Percentiles rank a stretch among this genome's conserved stretches.
phyloP scores from a whole-genome alignment of 2,113 vertebrate genomes.

The Thryonomys swinderianus region DNA sequence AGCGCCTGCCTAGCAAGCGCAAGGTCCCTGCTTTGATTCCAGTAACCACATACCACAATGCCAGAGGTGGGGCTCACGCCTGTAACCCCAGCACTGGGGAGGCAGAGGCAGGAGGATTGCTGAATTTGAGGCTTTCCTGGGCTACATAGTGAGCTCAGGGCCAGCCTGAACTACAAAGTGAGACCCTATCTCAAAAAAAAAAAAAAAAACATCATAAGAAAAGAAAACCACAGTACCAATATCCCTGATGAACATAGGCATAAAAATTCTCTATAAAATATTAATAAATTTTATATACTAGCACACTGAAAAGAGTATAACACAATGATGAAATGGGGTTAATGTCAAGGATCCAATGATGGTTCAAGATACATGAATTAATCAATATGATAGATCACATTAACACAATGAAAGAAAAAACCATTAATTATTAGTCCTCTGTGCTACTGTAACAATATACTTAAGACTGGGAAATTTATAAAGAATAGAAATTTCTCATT shows the following conservation, averaged over 20 bases:
- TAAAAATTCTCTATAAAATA: not conserved
- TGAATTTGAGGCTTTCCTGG: no score
- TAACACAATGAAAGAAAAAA: not conserved
- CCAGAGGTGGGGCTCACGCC: no score
- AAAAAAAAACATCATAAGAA: not conserved
- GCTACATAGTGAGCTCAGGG: no score
- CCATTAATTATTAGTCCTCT: not conserved
- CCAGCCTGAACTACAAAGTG: no score
- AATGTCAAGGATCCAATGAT: not conserved
- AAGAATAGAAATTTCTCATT: not conserved
- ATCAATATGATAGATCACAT: not conserved
- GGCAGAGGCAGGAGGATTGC: no score
- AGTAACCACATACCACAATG: no score
- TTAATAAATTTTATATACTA: not conserved
- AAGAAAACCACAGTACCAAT: not conserved
- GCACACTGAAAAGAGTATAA: not conserved
- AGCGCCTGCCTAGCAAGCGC: no score
- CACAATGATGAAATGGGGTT: not conserved
- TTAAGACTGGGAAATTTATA: not conserved
- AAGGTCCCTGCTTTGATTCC: no score
- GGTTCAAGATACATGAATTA: not conserved
- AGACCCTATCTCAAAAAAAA: no score
- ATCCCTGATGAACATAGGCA: not conserved
- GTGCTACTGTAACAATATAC: not conserved
- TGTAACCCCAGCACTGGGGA: no score